Evolutionary conservation across 2,113 vertebrate genomes (phyloP), one percentile per base, ranked within the genome.

Genomic region (Cynocephalus volans): DNA sequence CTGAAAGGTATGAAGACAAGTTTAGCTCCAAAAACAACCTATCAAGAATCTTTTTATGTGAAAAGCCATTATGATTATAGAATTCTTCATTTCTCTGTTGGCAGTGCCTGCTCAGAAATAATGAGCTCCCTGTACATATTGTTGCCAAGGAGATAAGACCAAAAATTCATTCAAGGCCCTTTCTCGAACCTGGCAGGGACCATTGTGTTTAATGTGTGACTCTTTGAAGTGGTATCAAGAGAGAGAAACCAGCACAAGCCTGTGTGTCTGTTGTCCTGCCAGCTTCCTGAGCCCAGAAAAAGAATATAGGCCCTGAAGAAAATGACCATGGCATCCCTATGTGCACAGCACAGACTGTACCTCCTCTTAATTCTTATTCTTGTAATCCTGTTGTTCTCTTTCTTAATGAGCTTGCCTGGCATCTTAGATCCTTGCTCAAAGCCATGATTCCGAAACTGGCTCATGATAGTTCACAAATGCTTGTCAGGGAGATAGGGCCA

Each of bases 111-210:
- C 93, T 95, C 64, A 93, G 60, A 95, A 97, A 95, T 97, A 98
- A 97, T 95, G 96, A 97, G 91, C 69, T 98, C 93, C 79, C 36
- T 93, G 65, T 92, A 92, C 41, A 48, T 88, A 93, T 67, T 93
- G 96, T 97, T 97, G 88, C 96, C 95, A 93, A 93, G 96, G 92
- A 97, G 96, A 96, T 97, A 97, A 96, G 96, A 95, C 89, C 79
- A 90, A 90, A 95, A 97, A 81, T 97, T 91, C 96, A 95, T 95
- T 94, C 48, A 73, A 56, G 21, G 70, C 33, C 77, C 73, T 94
- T 83, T 95, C 91, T 92, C 75, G 92, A 96, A 88, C 21, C 60
- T 97, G 96, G 94, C 95, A 95, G 79, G 52, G 89, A 87, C 85
- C 48, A 3, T 6, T 72, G 79, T 92, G 48, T 90, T 50, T 88